Base-by-base conservation (phyloP, 2,113 vertebrate species). In the Nematolebias whitei region DNA sequence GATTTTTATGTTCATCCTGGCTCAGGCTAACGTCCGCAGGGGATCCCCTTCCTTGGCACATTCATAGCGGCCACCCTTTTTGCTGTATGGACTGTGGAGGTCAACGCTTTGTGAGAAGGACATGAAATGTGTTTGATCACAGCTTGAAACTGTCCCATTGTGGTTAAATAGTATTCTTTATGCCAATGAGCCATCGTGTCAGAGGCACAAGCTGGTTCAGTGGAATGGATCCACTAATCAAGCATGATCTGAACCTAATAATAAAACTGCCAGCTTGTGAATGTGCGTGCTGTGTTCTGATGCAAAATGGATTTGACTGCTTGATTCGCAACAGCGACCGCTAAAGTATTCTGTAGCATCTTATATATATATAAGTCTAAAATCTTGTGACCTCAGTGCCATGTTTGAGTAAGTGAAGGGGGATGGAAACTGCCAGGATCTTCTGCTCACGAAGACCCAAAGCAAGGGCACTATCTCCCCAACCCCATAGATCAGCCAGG, bases 401-500 rank as follows among this genome's bases (percentile, higher is more conserved):
- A 78, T 90, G 85, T 90, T 85, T 82, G 82, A 88, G 84, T 87
- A 89, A 88, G 83, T 76, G 68, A 54, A 32, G 15, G 39, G 73
- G 79, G 78, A n/a, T 81, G 66, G 71, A 68, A 73, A 75, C 76
- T 88, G 91, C 90, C 92, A 90, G 85, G 82, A 85, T 80, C 85
- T 84, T 89, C 87, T 89, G 85, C 83, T 89, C 71, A 61, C 58
- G 79, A 85, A 90, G 91, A 93, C 90, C 88, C 89, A 87, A 87
- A 89, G 90, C 91, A 93, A 93, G 91, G 91, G 86, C 92, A 92
- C 89, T 62, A 87, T 88, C 88, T 91, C 88, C 91, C 90, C 85
- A 89, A 85, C 87, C 90, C 91, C 88, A 92, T 92, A 92, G 91
- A 92, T 92, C 90, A 92, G 91, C 91, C 92, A 92, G 88, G 85